Evolutionary conservation across 2,888 invertebrate species (phyloP).

Genomic region (Standfussiana lucernea): DNA sequence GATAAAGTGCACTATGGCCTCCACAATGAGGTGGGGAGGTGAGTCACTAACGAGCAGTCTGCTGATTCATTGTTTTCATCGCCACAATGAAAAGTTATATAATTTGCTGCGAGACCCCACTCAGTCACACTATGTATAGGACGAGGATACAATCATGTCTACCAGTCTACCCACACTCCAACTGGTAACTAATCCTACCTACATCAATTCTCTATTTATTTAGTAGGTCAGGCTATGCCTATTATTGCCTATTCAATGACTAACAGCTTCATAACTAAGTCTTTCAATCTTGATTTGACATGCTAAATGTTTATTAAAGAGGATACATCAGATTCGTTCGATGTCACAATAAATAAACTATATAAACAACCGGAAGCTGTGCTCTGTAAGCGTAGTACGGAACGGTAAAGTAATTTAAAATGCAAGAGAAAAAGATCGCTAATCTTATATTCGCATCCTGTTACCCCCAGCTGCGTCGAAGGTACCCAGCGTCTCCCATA

Average conservation of each 20-base stretch:
- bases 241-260: not conserved
- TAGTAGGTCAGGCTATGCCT: constrained; percentile 27
- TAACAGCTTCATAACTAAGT: constrained; percentile 21
- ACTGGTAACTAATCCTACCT: constrained; percentile 25
- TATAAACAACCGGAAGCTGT: constrained; percentile 41
- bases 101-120: constrained; percentile 65
- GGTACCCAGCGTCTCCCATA: constrained; percentile 58
- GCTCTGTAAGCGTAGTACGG: constrained; percentile 34
- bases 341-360: constrained; percentile 24
- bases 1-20: constrained; percentile 59
- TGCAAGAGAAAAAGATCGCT: constrained; percentile 52
- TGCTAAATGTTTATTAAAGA: not conserved
- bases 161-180: constrained; percentile 41
- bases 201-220: constrained; percentile 46
- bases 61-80: constrained; percentile 85
- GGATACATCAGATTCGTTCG: not conserved
- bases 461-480: constrained; percentile 65
- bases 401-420: constrained; percentile 43
- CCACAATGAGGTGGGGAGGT: constrained; percentile 64
- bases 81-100: constrained; percentile 76
- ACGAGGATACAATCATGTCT: constrained; percentile 48
- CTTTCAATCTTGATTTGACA: not conserved
- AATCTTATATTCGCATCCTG: constrained; percentile 64
- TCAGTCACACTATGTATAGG: constrained; percentile 41
- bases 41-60: constrained; percentile 81